Base-by-base conservation (phyloP, 30 jellyfish, hydroid and myxozoan species). In the Morbakka virulenta region DNA sequence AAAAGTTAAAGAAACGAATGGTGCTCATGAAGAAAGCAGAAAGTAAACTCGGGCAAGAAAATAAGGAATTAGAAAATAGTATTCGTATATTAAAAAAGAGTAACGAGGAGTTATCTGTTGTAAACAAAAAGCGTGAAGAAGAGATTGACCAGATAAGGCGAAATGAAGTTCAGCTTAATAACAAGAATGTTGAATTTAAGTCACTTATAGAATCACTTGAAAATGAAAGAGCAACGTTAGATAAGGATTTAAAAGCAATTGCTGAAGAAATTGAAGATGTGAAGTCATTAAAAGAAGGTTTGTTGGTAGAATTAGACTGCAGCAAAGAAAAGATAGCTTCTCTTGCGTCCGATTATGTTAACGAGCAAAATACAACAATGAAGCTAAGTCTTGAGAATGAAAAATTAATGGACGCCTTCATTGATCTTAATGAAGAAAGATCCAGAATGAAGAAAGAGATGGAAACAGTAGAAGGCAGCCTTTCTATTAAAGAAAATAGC, bases 21-120 rank as follows among this genome's bases (percentile, higher is more conserved):
- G 91, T 94, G 33, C 13, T 72, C 17, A n/a, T 85, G 88, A 91
- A 85, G 85, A 84, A 85, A 74, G 93, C 86, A 3, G 98, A 84
- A 47, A 20, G 74, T 35, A 72, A 72, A 41, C 88, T 67, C n/a
- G 95, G 89, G 57, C 79, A 72, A 48, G 98, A 79, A 66, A 75
- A 72, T 27, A 75, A 67, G 4, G 89, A 52, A 74, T 52, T 85
- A 13, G 77, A 69, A 29, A 21, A 57, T 12, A 57, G 26, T 41
- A 17, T 41, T 9, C 17, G 13, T 6, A 9, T 6, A 41, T 41
- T 41, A 17, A 41, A 41, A 41, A 9, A 41, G 17, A 17, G 13
- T 31, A 72, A 62, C 27, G 29, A 1, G n/a, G 64, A 62, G 27
- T 13, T 72, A 22, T 35, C 22, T 13, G 85, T 29, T 21, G 63